Conservation (phyloP, 2,113 vertebrate genomes). For the Ploceus nigricollis region DNA sequence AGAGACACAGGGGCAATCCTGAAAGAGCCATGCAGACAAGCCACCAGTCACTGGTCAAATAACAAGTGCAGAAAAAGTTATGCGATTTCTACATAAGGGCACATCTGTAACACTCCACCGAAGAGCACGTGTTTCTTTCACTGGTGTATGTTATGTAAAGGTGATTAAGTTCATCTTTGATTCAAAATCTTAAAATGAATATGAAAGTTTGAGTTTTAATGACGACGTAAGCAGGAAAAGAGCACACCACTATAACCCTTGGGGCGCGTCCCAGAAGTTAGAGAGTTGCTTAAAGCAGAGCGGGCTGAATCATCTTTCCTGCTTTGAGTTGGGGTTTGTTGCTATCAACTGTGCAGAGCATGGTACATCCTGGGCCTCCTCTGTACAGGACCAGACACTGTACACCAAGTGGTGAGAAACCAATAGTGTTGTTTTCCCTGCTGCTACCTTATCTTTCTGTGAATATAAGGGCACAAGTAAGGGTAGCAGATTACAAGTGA, state of each 20-base stretch:
- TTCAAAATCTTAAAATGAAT: neutral
- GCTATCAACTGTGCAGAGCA: neutral
- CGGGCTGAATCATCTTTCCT: neutral
- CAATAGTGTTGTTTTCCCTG: constrained; percentile 47
- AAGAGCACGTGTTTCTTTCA: neutral
- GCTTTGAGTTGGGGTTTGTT: neutral
- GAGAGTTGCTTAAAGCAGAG: neutral
- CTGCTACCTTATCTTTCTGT: constrained; percentile 63
- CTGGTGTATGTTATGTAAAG: neutral
- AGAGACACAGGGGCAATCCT: neutral
- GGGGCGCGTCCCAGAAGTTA: neutral
- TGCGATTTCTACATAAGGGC: neutral
- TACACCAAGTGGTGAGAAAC: constrained; percentile 55
- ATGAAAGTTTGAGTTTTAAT: neutral
- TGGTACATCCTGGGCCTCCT: neutral
- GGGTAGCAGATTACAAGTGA: constrained; percentile 65
- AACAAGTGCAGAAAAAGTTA: neutral
- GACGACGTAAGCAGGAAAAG: neutral
- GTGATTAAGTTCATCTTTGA: neutral
- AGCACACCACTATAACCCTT: neutral
- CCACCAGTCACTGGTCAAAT: neutral
- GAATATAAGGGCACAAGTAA: constrained; percentile 62
- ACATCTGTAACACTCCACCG: neutral
- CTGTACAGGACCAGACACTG: constrained; percentile 12
- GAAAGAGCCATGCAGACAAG: neutral